These are phyloP conservation scores for Orycteropus afer DNA, from an alignment of 2,113 vertebrate genomes.

Conservation along the genomic window DNA sequence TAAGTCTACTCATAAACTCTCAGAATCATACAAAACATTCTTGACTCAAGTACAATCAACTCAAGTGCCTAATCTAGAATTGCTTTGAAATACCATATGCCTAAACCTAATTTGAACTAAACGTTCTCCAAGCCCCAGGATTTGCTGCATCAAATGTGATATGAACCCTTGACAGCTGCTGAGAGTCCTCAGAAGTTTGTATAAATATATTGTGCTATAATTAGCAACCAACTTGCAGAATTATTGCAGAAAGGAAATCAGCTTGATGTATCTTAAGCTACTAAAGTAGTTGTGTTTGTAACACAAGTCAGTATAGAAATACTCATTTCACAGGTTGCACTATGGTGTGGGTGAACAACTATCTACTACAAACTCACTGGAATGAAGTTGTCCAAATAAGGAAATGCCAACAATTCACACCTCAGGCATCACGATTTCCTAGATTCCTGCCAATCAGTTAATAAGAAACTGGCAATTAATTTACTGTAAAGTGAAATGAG, in stretches of 20 bases:
- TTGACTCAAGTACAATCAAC: slow-evolving; percentile 17
- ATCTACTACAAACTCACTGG: neutral
- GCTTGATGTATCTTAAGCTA: neutral
- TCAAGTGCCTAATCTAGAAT: slow-evolving; percentile 30
- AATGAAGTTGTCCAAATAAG: neutral
- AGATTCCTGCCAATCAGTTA: neutral
- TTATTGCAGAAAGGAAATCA: neutral
- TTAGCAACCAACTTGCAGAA: neutral
- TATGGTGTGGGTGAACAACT: neutral
- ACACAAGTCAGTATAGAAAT: neutral
- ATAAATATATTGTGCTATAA: neutral
- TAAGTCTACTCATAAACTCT: slow-evolving; percentile 20
- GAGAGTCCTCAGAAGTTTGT: neutral
- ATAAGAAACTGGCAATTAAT: slow-evolving; percentile 11
- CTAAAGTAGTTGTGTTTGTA: neutral
- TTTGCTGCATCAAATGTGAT: neutral
- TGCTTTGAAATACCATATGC: neutral
- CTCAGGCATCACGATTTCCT: neutral
- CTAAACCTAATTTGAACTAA: neutral
- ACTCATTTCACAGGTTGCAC: neutral
- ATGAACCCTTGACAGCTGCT: neutral
- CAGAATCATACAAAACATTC: slow-evolving; percentile 27
- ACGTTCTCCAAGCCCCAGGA: neutral
- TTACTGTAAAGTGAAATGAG: neutral
- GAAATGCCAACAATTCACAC: neutral